Evolutionary conservation across 2,888 invertebrate species (phyloP).

Genomic region (Hybos culiciformis): DNA sequence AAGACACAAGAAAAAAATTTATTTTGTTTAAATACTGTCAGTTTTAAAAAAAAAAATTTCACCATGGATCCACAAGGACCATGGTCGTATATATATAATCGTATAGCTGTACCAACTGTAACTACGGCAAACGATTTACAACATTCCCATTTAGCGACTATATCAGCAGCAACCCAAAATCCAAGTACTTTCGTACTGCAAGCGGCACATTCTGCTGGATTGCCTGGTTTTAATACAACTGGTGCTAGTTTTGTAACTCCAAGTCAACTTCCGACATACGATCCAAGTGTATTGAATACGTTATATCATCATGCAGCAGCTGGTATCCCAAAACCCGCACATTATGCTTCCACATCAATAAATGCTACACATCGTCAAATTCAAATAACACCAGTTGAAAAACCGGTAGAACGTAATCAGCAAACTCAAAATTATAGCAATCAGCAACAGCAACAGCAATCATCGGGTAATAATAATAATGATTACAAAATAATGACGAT

Average conservation of each 20-base stretch:
- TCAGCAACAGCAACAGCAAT: slow-evolving; percentile 1
- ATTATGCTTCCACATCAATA: slow-evolving; percentile 46
- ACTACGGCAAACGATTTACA: slow-evolving; percentile 53
- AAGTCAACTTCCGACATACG: slow-evolving; percentile 58
- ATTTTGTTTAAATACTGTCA: too few relatives aligned
- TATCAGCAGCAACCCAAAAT: slow-evolving; percentile 37
- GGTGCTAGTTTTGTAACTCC: slow-evolving; percentile 50
- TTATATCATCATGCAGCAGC: slow-evolving; percentile 62
- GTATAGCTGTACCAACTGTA: slow-evolving; percentile 54
- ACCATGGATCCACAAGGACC: slow-evolving; percentile 73
- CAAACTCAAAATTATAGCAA: slow-evolving; percentile 35
- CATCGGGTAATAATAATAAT: neutral
- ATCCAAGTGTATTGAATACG: slow-evolving; percentile 62
- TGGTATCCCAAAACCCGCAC: slow-evolving; percentile 50
- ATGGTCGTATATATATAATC: slow-evolving; percentile 77
- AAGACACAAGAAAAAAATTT: too few relatives aligned
- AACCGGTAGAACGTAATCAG: slow-evolving; percentile 40
- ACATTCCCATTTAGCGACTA: slow-evolving; percentile 52
- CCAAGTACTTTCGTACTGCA: slow-evolving; percentile 55
- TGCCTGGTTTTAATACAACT: slow-evolving; percentile 43
- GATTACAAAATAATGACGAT: too few relatives aligned
- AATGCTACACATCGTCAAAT: slow-evolving; percentile 56
- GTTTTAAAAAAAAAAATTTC: too few relatives aligned
- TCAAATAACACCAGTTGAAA: slow-evolving; percentile 43
- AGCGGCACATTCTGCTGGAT: slow-evolving; percentile 46